A percentile compares a stretch with the other conserved stretches of the same genome.
Evolutionary conservation across 2,113 vertebrate genomes (phyloP).

Genomic region (Leucopsar rothschildi): DNA sequence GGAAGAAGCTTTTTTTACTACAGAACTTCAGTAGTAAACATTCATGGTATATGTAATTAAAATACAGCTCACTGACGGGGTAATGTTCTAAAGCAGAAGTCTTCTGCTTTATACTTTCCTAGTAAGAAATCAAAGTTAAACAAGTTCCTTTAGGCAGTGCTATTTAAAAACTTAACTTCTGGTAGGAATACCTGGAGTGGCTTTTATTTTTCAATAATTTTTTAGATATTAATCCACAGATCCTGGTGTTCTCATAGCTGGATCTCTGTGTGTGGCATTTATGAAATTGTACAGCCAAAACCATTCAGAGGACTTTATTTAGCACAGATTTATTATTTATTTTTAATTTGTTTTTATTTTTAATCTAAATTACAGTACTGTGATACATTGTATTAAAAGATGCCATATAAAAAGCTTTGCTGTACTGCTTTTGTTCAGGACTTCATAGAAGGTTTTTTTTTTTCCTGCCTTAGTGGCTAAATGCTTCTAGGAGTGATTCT

Average conservation of each 20-base stretch:
- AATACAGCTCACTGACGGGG: neutral
- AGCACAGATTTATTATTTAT: neutral
- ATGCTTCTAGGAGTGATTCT: neutral
- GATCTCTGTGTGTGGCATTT: neutral
- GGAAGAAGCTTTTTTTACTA: neutral
- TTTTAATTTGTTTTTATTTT: neutral
- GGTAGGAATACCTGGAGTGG: neutral
- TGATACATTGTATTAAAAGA: neutral
- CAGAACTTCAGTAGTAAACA: neutral
- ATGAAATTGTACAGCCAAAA: neutral
- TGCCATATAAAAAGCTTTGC: neutral
- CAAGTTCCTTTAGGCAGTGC: neutral
- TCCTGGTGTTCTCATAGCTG: neutral
- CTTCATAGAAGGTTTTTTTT: neutral
- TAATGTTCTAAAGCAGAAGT: neutral
- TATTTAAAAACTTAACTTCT: neutral
- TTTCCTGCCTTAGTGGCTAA: neutral
- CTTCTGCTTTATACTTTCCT: neutral
- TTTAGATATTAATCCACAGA: neutral
- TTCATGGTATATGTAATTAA: neutral
- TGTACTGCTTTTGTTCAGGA: neutral
- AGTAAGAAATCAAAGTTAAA: neutral
- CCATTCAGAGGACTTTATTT: neutral
- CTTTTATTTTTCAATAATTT: neutral
- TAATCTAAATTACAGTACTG: neutral